Base-by-base conservation (phyloP, 2,888 invertebrate species). In the Galerucella nymphaeae region DNA sequence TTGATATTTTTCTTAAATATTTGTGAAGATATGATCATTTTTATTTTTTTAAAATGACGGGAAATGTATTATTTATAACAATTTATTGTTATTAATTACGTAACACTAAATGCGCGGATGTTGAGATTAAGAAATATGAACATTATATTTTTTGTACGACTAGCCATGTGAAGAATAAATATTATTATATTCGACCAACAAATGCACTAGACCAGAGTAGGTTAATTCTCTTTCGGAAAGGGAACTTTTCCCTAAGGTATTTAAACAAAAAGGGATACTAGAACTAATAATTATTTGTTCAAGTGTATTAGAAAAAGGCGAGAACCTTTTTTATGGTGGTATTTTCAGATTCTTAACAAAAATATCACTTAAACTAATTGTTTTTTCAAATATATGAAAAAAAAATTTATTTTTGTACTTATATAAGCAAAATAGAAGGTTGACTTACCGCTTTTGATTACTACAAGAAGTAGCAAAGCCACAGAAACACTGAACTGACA, bases 361-460 rank as follows among this genome's bases (percentile, higher is more conserved):
- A n/a, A n/a, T n/a, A n/a, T n/a, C n/a, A n/a, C n/a, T n/a, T n/a
- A n/a, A n/a, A n/a, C n/a, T n/a, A n/a, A n/a, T n/a, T n/a, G n/a
- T n/a, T n/a, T n/a, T n/a, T n/a, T n/a, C n/a, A n/a, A n/a, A n/a
- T 23, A 30, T 30, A 30, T 30, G 30, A 30, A 6, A n/a, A 48
- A n/a, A n/a, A n/a, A 6, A 50, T 50, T n/a, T n/a, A n/a, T n/a
- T 16, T 50, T 50, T 50, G 30, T 30, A 30, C 30, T 6, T 30
- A 30, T 30, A 14, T n/a, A 50, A 50, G 4, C 2, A 8, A 2
- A 50, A 50, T 6, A 53, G 18, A 63, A 59, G 48, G 42, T 2
- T 8, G 45, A 67, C 73, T 61, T 66, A 76, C 76, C 76, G 42
- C 59, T 76, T 42, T 76, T 64, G 2, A 66, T 18, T n/a, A 70